phyloP scores from a whole-genome alignment of 2,113 vertebrate genomes.

The Genyomyrus donnyi region DNA sequence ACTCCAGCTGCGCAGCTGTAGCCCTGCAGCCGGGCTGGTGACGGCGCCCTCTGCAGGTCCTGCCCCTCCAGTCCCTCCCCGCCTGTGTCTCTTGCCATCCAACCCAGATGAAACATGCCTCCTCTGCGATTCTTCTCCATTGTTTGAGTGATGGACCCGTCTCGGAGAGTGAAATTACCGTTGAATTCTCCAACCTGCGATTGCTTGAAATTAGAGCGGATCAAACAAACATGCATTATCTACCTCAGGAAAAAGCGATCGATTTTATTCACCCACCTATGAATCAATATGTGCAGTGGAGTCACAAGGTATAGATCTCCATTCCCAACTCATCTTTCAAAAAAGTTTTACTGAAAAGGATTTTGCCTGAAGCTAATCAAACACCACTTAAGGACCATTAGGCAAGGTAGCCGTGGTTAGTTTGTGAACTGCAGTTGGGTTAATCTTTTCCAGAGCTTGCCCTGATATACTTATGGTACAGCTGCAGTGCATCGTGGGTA shows the following conservation, averaged over 20 bases:
- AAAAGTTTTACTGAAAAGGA: constrained; percentile 36
- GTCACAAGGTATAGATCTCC: constrained; percentile 51
- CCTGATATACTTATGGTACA: constrained; percentile 56
- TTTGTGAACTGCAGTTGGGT: constrained; percentile 16
- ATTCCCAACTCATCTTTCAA: constrained; percentile 35
- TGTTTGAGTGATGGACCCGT: constrained; percentile 12
- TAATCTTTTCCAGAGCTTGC: constrained; percentile 35
- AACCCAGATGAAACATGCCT: constrained; percentile 14
- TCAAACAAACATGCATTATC: constrained; percentile 67
- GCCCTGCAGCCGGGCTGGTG: not conserved
- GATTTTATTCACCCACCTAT: constrained; percentile 56
- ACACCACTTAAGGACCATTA: not conserved
- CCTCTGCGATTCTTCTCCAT: constrained; percentile 7
- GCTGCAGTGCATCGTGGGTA: constrained; percentile 61
- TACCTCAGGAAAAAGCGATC: constrained; percentile 66
- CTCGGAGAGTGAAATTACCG: constrained; percentile 49
- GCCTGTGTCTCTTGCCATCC: not conserved
- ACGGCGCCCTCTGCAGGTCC: not conserved
- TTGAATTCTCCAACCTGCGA: constrained; percentile 32
- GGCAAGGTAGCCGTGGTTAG: not conserved
- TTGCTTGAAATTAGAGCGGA: constrained; percentile 53
- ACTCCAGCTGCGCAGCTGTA: not conserved
- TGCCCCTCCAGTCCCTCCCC: not conserved
- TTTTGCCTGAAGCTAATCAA: constrained; percentile 23
- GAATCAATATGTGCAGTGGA: constrained; percentile 67